Evolutionary conservation across 2,113 vertebrate genomes (phyloP).

Genomic region (Scomber japonicus): DNA sequence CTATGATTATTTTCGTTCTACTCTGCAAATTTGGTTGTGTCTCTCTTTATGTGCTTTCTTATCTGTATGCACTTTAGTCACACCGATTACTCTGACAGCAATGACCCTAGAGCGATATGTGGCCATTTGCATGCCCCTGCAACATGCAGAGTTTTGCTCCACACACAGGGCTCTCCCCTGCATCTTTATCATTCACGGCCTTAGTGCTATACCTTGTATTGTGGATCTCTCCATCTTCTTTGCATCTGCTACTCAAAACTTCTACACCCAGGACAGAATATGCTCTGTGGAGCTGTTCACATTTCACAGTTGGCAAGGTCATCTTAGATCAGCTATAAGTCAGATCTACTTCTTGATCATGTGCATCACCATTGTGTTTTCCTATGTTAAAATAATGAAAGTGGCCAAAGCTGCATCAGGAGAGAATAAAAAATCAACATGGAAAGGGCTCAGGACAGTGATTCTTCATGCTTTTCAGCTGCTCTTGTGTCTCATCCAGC

Average conservation of each 20-base stretch:
- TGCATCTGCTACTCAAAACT: not conserved
- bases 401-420: too few species aligned
- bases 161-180: not conserved
- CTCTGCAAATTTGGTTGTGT: conserved; percentile 43
- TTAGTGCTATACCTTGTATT: conserved; percentile 34
- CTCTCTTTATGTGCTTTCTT: not conserved
- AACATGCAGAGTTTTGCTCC: too few species aligned
- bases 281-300: too few species aligned
- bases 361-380: too few species aligned
- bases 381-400: too few species aligned
- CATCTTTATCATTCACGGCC: conserved; percentile 42
- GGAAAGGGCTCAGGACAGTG: conserved; percentile 55
- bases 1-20: fast-evolving
- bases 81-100: conserved; percentile 43
- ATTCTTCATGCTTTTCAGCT: conserved; percentile 24
- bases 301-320: too few species aligned
- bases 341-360: too few species aligned
- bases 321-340: too few species aligned
- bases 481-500: too few species aligned
- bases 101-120: not conserved
- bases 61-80: conserved; percentile 9
- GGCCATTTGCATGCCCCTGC: conserved; percentile 14
- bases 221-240: not conserved
- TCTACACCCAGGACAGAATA: too few species aligned
- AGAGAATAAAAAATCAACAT: conserved; percentile 18